Evolutionary conservation across 2,113 vertebrate genomes (phyloP).

Genomic region (Perca flavescens): DNA sequence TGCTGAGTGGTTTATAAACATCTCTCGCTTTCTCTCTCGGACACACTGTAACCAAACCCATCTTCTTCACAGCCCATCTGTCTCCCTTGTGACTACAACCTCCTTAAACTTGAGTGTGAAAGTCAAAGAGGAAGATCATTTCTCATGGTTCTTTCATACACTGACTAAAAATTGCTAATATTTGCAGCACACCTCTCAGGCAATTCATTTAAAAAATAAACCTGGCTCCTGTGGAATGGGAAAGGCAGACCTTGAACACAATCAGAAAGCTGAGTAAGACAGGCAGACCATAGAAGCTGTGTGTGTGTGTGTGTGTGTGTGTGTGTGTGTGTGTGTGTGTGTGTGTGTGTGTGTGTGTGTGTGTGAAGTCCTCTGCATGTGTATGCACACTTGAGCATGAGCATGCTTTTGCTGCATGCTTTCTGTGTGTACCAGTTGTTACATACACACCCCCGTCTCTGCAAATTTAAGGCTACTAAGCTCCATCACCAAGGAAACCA

Average conservation of each 20-base stretch:
- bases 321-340: too few relatives aligned
- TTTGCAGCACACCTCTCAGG: slow-evolving; percentile 32
- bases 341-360: too few relatives aligned
- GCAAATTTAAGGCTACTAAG: slow-evolving; percentile 73
- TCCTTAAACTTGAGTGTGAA: slow-evolving; percentile 57
- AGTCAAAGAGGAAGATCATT: slow-evolving; percentile 48
- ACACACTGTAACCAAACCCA: slow-evolving; percentile 62
- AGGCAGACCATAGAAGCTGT: not conserved
- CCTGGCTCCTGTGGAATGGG: slow-evolving; percentile 4
- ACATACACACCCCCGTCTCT: slow-evolving; percentile 60
- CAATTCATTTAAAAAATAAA: slow-evolving; percentile 35
- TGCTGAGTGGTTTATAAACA: slow-evolving; percentile 67
- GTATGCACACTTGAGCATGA: slow-evolving; percentile 15
- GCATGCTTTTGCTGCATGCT: slow-evolving; percentile 59
- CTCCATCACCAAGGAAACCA: slow-evolving; percentile 80
- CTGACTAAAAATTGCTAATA: slow-evolving; percentile 44
- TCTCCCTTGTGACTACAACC: slow-evolving; percentile 62
- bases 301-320: not conserved
- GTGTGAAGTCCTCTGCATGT: not conserved
- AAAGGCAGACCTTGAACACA: not conserved
- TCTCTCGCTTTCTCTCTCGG: slow-evolving; percentile 53
- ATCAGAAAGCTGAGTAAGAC: not conserved
- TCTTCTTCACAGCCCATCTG: slow-evolving; percentile 68
- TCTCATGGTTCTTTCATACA: slow-evolving; percentile 49
- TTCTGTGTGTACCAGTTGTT: slow-evolving; percentile 49